These are phyloP conservation scores for Sylvia borin DNA, from an alignment of 2,797 vertebrate genomes.

Conservation along the genomic window DNA sequence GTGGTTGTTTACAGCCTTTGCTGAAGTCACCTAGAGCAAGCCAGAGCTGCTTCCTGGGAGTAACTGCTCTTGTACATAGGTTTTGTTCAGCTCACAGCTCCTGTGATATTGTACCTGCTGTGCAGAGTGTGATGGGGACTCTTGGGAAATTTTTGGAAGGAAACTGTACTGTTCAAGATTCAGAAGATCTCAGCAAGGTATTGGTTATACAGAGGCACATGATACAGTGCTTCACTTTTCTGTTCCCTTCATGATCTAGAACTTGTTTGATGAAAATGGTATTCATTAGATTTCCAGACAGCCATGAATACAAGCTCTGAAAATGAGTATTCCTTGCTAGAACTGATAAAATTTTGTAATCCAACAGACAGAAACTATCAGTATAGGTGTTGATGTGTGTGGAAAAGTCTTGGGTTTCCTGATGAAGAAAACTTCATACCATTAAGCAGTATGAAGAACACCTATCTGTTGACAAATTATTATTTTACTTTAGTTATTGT, in stretches of 20 bases:
- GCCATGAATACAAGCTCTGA: background rate
- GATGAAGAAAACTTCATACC: background rate
- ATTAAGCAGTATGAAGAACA: background rate
- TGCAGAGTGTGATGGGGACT: constrained; percentile 75
- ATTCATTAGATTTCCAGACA: background rate
- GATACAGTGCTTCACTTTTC: background rate
- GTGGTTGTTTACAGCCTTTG: constrained; percentile 74
- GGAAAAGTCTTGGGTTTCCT: background rate
- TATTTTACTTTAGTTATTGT: background rate
- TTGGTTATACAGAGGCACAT: constrained; percentile 2
- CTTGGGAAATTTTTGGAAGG: constrained; percentile 73
- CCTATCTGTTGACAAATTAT: background rate
- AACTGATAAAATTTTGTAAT: background rate
- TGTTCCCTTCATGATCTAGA: background rate
- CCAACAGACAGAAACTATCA: background rate
- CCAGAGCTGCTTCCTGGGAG: constrained; percentile 75
- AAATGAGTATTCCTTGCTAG: background rate
- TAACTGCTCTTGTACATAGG: constrained; percentile 81
- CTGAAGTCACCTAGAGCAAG: constrained; percentile 71
- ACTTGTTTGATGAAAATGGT: background rate
- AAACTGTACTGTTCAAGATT: constrained; percentile 65
- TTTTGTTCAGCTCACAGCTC: constrained; percentile 76
- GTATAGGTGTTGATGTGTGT: background rate
- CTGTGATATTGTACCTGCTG: constrained; percentile 76
- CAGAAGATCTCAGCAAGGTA: constrained; percentile 62